A percentile compares a stretch with the other conserved stretches of the same genome.
Evolutionary conservation across 2,113 vertebrate genomes (phyloP).

Genomic region (Tachycineta bicolor): DNA sequence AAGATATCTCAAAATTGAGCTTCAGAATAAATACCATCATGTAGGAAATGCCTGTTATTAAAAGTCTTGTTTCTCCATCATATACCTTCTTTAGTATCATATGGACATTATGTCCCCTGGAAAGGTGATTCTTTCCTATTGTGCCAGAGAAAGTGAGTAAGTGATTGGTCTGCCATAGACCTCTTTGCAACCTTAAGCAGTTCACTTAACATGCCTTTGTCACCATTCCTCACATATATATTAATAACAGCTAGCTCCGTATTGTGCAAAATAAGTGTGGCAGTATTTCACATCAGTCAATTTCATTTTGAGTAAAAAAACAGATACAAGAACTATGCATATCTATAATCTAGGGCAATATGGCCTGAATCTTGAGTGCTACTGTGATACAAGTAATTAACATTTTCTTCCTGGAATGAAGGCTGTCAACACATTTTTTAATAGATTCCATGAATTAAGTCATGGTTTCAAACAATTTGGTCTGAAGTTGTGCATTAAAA

Average conservation of each 20-base stretch:
- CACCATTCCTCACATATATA: neutral
- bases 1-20: neutral
- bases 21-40: neutral
- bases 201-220: neutral
- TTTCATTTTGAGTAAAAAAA: slow-evolving; percentile 39
- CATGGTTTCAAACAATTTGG: slow-evolving; percentile 68
- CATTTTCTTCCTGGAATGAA: slow-evolving; percentile 73
- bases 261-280: slow-evolving; percentile 14
- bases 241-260: neutral
- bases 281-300: slow-evolving; percentile 32
- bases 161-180: neutral
- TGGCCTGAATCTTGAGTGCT: slow-evolving; percentile 71
- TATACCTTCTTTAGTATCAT: neutral
- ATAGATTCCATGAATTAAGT: slow-evolving; percentile 71
- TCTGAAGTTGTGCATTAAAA: slow-evolving; percentile 67
- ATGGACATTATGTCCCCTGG: neutral
- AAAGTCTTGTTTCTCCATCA: neutral
- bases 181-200: neutral
- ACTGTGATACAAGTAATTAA: slow-evolving; percentile 72
- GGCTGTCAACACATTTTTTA: slow-evolving; percentile 71
- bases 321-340: slow-evolving; percentile 60
- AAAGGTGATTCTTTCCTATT: neutral
- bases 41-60: neutral
- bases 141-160: neutral
- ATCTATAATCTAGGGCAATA: slow-evolving; percentile 71